phyloP scores from a whole-genome alignment of 2,113 vertebrate species.

The Mystacornis crossleyi region DNA sequence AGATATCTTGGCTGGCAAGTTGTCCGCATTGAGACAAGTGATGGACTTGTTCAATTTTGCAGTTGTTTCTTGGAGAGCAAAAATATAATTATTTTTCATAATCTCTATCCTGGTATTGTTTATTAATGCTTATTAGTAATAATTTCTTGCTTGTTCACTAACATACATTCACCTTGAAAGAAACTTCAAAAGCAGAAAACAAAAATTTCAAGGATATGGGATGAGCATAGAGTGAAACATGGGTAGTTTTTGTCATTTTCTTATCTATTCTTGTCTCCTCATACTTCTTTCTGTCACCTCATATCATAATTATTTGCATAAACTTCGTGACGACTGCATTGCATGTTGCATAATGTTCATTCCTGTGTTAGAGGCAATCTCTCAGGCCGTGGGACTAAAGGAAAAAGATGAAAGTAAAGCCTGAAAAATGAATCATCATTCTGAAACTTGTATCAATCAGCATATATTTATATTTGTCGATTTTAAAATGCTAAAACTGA shows the following conservation, averaged over 20 bases:
- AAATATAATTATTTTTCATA: background rate
- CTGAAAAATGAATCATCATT: background rate
- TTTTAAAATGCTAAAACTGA: background rate
- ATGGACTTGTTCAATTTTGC: background rate
- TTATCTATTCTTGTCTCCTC: background rate
- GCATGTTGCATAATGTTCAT: background rate
- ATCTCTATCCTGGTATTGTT: background rate
- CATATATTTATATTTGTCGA: background rate
- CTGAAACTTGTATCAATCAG: background rate
- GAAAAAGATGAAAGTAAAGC: background rate
- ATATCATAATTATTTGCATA: background rate
- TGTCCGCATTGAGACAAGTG: background rate
- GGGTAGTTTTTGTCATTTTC: background rate
- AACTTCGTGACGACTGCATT: rapidly evolving
- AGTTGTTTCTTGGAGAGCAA: background rate
- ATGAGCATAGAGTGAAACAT: background rate
- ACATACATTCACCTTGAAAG: background rate
- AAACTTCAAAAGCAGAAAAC: background rate
- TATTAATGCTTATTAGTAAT: slow-evolving; percentile 8
- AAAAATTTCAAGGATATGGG: background rate
- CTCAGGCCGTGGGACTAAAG: background rate
- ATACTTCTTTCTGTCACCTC: background rate
- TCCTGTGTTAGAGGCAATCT: background rate
- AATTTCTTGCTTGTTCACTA: slow-evolving; percentile 25
- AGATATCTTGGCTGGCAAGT: background rate